Base-by-base conservation (phyloP, 2,797 vertebrate species). In the Crocidura indochinensis region DNA sequence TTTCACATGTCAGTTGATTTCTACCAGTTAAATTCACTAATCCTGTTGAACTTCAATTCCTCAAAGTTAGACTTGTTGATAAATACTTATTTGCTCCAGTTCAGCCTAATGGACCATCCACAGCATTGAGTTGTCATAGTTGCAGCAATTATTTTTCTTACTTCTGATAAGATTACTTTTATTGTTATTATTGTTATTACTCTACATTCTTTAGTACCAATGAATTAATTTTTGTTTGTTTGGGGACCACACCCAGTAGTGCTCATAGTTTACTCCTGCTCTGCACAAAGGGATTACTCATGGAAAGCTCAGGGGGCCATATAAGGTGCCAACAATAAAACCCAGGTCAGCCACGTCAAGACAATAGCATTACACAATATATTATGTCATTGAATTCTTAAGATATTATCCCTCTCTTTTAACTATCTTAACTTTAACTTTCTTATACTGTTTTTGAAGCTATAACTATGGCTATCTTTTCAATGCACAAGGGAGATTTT, bases 61-160 rank as follows among this genome's bases (percentile, higher is more conserved):
- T 92, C 15, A 4, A 17, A 47, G 75, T n/a, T 22, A 72, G 31
- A 74, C 8, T 68, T 22, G 49, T 26, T 67, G n/a, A 68, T 10
- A 60, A 60, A 49, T 51, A 78, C n/a, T 12, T 38, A 88, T 88
- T 60, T 93, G 44, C 12, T 86, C 46, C 9, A 6, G 24, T 62
- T 62, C 31, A 73, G 27, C n/a, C 79, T 26, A 89, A 76, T 73
- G 64, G 76, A 19, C 15, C 38, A 92, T 51, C 6, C 44, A 87
- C 2, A 84, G 31, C 4, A 72, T 4, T n/a, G 67, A 31, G 20
- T 31, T 72, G 47, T 46, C 71, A 56, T 31, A 38, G 19, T 38
- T 78, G 2, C 51, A 87, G 87, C 77, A 88, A 44, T 47, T 89
- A 81, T 79, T 95, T 88, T n/a, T 11, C 26, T 53, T 19, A 65